phyloP scores from a whole-genome alignment of 2,888 invertebrate genomes.

The Tetragonula carbonaria region DNA sequence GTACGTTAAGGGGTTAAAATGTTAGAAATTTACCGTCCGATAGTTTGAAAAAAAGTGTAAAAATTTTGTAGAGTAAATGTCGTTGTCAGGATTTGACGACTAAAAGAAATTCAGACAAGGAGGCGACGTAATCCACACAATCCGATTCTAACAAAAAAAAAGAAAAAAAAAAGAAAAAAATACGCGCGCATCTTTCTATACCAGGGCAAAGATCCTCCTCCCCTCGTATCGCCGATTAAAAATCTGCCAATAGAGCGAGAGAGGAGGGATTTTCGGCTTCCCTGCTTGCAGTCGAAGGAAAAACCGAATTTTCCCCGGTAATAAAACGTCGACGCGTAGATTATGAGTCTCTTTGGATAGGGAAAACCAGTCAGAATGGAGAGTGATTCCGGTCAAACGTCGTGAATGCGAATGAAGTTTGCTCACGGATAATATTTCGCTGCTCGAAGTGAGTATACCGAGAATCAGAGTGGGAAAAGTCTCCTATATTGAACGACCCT shows the following conservation, averaged over 20 bases:
- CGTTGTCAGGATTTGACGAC: too few relatives aligned
- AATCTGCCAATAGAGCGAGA: neutral
- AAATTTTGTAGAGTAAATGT: too few relatives aligned
- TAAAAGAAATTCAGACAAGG: too few relatives aligned
- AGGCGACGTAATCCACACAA: too few relatives aligned
- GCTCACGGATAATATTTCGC: slow-evolving; percentile 52
- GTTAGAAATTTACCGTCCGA: too few relatives aligned
- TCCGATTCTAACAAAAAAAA: too few relatives aligned
- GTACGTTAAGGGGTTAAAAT: too few relatives aligned
- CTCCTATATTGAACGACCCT: slow-evolving; percentile 33
- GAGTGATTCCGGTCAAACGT: slow-evolving; percentile 53
- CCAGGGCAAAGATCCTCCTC: neutral
- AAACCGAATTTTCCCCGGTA: slow-evolving; percentile 1
- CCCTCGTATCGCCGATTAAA: neutral
- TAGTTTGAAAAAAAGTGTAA: too few relatives aligned
- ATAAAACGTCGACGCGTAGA: slow-evolving; percentile 28
- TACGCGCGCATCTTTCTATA: too few relatives aligned
- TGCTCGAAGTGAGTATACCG: slow-evolving; percentile 2
- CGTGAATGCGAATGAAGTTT: slow-evolving; percentile 60
- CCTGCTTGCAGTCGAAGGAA: neutral
- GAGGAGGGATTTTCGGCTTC: neutral
- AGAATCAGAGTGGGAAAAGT: slow-evolving; percentile 27
- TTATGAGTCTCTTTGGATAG: neutral
- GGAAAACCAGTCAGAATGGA: slow-evolving; percentile 30
- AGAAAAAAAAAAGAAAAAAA: too few relatives aligned